Evolutionary conservation across 2,113 vertebrate species (phyloP), one percentile per base, ranked within the genome.

Genomic region (Galeopterus variegatus): DNA sequence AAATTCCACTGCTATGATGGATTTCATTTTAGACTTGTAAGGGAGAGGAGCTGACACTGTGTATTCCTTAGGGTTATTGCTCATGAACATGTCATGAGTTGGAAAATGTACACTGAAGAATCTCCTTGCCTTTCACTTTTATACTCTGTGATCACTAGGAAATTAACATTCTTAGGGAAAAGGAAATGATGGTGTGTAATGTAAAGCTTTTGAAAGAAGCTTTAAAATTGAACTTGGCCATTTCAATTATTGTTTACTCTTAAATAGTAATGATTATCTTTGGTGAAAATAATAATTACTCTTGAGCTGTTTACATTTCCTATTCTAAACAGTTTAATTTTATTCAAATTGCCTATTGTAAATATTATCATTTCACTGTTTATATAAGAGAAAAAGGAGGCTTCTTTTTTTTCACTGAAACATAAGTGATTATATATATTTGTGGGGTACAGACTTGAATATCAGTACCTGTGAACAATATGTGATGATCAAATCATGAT

Each of bases 271-370:
- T 83, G 62, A 24, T 81, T 41, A 72, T 75, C 45, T 67, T 86
- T 79, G 23, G 72, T 86, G 62, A 72, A 89, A 94, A 83, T 83
- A 90, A 41, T 88, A 95, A 82, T 79, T 94, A 80, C n/a, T 86
- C 4, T 69, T 88, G 54, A 77, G 24, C 72, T 94, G 18, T 54
- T 79, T 79, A 88, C 58, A 77, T 52, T 95, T 97, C 41, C 26
- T 81, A 7, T 64, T 86, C 80, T 56, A 76, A 90, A 73, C 48
- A 93, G 36, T 88, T 72, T 95, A 75, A 88, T 91, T 41, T 41
- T 41, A 72, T 97, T 89, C 85, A 73, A 96, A 65, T 93, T 93
- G 2, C 69, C 81, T 91, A 28, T 86, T 58, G 14, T 88, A 83
- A 73, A 48, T 89, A 60, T 26, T 65, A 86, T 88, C 1, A 83